A percentile compares a stretch with the other conserved stretches of the same genome.
Evolutionary conservation across 2,797 vertebrate genomes (phyloP).

Genomic region (Lacerta bilineata): DNA sequence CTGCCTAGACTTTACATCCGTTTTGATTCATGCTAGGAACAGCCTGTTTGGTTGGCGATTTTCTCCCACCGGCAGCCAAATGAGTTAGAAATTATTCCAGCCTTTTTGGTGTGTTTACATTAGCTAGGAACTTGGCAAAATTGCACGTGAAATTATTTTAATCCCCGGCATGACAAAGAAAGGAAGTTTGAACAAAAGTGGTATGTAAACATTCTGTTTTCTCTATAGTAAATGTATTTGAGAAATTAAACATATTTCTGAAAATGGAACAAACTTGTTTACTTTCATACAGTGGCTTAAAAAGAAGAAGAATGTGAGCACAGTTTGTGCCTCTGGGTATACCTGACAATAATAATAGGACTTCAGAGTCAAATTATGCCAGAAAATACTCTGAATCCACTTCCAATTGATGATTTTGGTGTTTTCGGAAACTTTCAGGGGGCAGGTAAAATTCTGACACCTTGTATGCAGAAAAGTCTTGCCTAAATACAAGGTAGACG

Average conservation of each 20-base stretch:
- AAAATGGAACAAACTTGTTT: background rate
- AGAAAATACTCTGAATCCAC: background rate
- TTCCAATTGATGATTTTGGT: too few relatives aligned
- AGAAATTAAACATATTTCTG: slow-evolving; percentile 7
- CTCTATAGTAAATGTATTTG: slow-evolving; percentile 14
- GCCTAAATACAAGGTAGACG: too few relatives aligned
- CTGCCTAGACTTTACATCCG: background rate
- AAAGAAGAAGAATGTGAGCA: background rate
- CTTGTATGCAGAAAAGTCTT: too few relatives aligned
- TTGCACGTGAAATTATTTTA: background rate
- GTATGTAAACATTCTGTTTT: background rate
- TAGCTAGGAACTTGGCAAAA: slow-evolving; percentile 54
- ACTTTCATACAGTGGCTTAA: background rate
- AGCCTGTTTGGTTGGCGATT: background rate
- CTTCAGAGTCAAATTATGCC: background rate
- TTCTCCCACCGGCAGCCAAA: background rate
- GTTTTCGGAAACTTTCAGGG: too few relatives aligned
- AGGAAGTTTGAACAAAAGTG: background rate
- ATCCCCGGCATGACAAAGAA: background rate
- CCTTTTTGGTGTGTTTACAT: slow-evolving; percentile 29
- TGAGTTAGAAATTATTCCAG: slow-evolving; percentile 27
- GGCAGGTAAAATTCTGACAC: too few relatives aligned
- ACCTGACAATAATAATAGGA: background rate
- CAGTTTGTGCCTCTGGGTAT: background rate
- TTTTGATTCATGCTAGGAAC: background rate